phyloP scores from a whole-genome alignment of 2,888 invertebrate species.

The Petrolisthes manimaculis region DNA sequence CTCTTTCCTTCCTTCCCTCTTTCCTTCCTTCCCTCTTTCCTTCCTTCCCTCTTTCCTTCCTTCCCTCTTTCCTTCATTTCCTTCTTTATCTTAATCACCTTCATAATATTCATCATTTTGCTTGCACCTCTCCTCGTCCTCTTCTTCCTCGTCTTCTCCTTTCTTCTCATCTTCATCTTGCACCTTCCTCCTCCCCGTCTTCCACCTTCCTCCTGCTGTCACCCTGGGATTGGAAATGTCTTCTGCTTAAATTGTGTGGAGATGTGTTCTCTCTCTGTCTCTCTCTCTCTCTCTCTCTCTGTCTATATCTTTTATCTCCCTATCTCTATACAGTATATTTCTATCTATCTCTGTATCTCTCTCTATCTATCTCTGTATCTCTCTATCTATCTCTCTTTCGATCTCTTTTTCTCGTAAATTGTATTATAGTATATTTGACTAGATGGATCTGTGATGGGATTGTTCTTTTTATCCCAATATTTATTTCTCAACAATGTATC shows the following conservation, averaged over 20 bases:
- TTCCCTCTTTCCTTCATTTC: background rate
- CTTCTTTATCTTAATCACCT: background rate
- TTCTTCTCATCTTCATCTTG: background rate
- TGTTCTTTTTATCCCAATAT: too few relatives aligned
- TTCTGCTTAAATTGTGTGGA: background rate
- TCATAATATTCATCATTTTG: conserved; percentile 1
- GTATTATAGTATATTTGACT: too few relatives aligned
- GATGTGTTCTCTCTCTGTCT: background rate
- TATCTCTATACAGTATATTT: background rate
- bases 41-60: background rate
- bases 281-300: background rate
- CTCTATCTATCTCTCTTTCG: too few relatives aligned
- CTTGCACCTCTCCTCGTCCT: conserved; percentile 18
- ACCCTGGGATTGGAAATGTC: background rate
- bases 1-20: background rate
- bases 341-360: background rate
- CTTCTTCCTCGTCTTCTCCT: background rate
- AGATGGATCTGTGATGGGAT: too few relatives aligned
- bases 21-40: background rate
- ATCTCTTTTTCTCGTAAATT: too few relatives aligned
- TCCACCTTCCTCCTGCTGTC: background rate
- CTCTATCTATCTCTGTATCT: too few relatives aligned
- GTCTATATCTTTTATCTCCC: background rate
- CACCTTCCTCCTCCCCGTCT: conserved; percentile 11
- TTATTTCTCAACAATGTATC: too few relatives aligned